Evolutionary conservation across 2,888 invertebrate genomes (phyloP).

Genomic region (Hypomecis punctinalis): DNA sequence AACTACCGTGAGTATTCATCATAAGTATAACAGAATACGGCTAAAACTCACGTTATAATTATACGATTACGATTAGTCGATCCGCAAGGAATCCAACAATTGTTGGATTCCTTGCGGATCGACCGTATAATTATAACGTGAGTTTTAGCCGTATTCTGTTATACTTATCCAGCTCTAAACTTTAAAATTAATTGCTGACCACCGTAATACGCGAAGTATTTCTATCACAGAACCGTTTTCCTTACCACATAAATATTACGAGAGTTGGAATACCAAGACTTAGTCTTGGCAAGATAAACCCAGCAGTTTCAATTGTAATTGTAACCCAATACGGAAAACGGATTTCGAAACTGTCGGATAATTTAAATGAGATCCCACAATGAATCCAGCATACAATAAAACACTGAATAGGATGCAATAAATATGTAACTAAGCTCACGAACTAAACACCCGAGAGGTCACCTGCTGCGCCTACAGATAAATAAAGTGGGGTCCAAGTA

Average conservation of each 20-base stretch:
- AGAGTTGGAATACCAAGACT: constrained; percentile 8
- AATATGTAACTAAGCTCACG: constrained; percentile 69
- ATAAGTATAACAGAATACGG: too few relatives aligned
- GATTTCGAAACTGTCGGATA: constrained; percentile 47
- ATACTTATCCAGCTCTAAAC: too few relatives aligned
- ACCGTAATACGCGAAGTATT: background rate
- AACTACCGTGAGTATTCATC: too few relatives aligned
- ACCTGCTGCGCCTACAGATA: constrained; percentile 79
- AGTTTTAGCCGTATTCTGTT: too few relatives aligned
- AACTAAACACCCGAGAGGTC: constrained; percentile 77
- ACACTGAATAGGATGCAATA: constrained; percentile 59
- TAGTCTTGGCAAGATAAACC: constrained; percentile 14
- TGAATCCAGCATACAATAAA: constrained; percentile 43
- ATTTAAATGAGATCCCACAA: constrained; percentile 52
- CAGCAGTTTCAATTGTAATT: constrained; percentile 23
- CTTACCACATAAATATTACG: background rate
- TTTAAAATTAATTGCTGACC: too few relatives aligned
- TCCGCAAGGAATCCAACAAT: too few relatives aligned
- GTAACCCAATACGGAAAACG: constrained; percentile 29
- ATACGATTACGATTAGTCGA: too few relatives aligned
- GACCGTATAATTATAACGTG: too few relatives aligned
- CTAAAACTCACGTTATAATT: too few relatives aligned
- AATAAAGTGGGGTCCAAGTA: constrained; percentile 58
- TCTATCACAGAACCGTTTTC: background rate
- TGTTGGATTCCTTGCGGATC: too few relatives aligned